phyloP scores from a whole-genome alignment of 2,888 invertebrate genomes.

The Cerastis leucographa region DNA sequence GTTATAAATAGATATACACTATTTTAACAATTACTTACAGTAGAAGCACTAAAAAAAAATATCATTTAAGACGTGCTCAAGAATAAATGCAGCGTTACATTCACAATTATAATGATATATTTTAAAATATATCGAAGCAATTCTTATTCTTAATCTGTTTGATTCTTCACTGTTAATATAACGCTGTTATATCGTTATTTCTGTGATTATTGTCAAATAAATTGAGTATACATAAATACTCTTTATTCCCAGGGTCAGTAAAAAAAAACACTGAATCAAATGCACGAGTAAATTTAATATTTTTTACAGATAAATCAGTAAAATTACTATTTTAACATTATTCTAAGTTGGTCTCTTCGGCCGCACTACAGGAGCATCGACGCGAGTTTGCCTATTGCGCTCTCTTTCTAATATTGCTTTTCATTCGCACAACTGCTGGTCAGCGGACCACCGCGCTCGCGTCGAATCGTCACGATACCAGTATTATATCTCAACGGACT shows the following conservation, averaged over 20 bases:
- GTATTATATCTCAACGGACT: constrained; percentile 51
- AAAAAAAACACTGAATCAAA: constrained; percentile 49
- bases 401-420: constrained; percentile 50
- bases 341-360: constrained; percentile 51
- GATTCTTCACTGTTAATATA: constrained; percentile 49
- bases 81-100: constrained; percentile 52
- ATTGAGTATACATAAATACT: constrained; percentile 48
- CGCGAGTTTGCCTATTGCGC: constrained; percentile 52
- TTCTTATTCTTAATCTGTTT: constrained; percentile 47
- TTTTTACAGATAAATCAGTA: constrained; percentile 48
- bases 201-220: constrained; percentile 50
- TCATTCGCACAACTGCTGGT: constrained; percentile 51
- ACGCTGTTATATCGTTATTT: constrained; percentile 51
- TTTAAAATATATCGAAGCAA: constrained; percentile 47
- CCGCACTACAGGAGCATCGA: constrained; percentile 52
- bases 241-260: constrained; percentile 48
- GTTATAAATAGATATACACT: constrained; percentile 47
- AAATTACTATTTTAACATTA: constrained; percentile 51
- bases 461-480: constrained; percentile 52
- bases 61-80: constrained; percentile 49
- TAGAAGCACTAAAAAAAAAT: constrained; percentile 49
- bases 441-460: constrained; percentile 52
- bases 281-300: constrained; percentile 50
- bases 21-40: constrained; percentile 50
- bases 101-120: constrained; percentile 42